A percentile compares a stretch with the other conserved stretches of the same genome.
These are phyloP conservation scores for Teleiodes luculella DNA, from an alignment of 2,888 invertebrate species.

Conservation along the genomic window DNA sequence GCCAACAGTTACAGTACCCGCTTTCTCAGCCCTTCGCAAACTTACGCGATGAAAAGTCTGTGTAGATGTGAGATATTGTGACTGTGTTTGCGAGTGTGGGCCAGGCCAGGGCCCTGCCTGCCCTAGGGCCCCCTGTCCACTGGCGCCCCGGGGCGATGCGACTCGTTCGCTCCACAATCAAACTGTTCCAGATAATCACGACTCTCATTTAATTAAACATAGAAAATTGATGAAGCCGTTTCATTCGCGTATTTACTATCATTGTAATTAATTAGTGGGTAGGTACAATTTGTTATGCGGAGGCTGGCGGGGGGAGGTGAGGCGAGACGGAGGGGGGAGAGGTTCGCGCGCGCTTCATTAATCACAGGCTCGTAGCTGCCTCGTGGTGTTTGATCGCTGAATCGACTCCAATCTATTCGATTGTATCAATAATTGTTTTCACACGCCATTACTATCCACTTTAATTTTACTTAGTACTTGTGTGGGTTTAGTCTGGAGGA, in stretches of 20 bases:
- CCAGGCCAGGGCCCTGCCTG: too few species aligned
- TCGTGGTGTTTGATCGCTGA: constrained; percentile 14
- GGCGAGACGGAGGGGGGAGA: not conserved
- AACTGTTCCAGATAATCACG: constrained; percentile 10
- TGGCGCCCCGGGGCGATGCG: not conserved
- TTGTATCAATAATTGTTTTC: constrained; percentile 16
- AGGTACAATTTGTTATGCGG: constrained; percentile 13
- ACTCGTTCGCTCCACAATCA: not conserved
- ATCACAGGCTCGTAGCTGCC: constrained; percentile 14
- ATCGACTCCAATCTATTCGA: constrained; percentile 19
- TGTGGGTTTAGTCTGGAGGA: not conserved
- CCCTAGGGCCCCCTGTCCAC: too few species aligned
- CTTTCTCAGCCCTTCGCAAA: not conserved
- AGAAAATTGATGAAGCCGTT: constrained; percentile 20
- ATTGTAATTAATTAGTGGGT: constrained; percentile 15
- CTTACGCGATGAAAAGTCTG: not conserved
- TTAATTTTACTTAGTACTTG: constrained; percentile 9
- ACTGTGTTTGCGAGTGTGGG: not conserved
- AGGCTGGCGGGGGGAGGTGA: not conserved
- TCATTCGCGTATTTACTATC: constrained; percentile 14
- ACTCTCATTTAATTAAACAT: constrained; percentile 14
- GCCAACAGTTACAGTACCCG: not conserved
- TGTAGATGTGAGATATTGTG: not conserved
- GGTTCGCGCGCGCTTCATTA: constrained; percentile 15
- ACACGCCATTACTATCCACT: constrained; percentile 12